A percentile compares a stretch with the other conserved stretches of the same genome.
Evolutionary conservation across 1,140 invertebrate genomes (phyloP).

Genomic region (Linepithema humile): DNA sequence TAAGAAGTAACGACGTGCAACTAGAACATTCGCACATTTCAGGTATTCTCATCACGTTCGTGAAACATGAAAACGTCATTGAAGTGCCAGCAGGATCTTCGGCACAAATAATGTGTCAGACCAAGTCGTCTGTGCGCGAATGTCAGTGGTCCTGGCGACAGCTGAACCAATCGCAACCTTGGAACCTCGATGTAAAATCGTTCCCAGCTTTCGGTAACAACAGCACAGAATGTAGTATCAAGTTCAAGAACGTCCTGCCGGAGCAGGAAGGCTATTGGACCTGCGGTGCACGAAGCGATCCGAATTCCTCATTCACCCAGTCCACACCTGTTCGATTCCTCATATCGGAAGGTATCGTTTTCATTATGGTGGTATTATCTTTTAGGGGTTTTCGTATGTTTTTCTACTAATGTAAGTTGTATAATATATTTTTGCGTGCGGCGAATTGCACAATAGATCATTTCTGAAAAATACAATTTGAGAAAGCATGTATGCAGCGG

Average conservation of each 20-base stretch:
- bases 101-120: slow-evolving; percentile 78
- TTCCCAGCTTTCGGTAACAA: slow-evolving; percentile 80
- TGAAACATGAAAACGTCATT: slow-evolving; percentile 69
- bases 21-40: slow-evolving; percentile 3
- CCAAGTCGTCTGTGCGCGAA: slow-evolving; percentile 76
- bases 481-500: not conserved
- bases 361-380: not conserved
- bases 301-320: slow-evolving; percentile 76
- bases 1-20: not conserved
- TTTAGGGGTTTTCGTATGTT: not conserved
- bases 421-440: not conserved
- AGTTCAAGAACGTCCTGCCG: slow-evolving; percentile 78
- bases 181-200: slow-evolving; percentile 80
- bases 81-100: slow-evolving; percentile 78
- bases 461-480: not conserved
- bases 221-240: slow-evolving; percentile 81
- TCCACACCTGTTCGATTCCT: slow-evolving; percentile 77
- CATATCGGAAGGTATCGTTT: slow-evolving; percentile 78
- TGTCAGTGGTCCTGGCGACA: slow-evolving; percentile 83
- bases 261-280: slow-evolving; percentile 83
- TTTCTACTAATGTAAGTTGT: not conserved
- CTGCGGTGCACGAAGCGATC: slow-evolving; percentile 77
- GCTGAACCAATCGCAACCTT: slow-evolving; percentile 80
- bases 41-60: slow-evolving; percentile 59
- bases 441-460: not conserved